Conservation (phyloP, 2,113 vertebrate species). For the Montifringilla adamsi region DNA sequence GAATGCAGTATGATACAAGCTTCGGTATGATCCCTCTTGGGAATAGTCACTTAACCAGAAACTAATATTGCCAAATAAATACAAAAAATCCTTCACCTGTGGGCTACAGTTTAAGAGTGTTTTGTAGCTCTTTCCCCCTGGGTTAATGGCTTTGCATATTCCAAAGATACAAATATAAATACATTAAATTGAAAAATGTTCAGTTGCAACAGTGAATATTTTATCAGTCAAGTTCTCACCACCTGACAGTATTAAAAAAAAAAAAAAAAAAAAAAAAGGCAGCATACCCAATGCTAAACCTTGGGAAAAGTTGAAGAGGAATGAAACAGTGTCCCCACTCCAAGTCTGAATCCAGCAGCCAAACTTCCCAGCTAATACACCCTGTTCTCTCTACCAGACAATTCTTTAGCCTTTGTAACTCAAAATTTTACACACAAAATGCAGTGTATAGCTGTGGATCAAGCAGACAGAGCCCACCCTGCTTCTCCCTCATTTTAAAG, state of each 20-base stretch:
- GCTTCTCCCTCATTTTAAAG: not conserved
- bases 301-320: not conserved
- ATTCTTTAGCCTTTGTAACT: not conserved
- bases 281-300: not conserved
- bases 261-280: not conserved
- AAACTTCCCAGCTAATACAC: not conserved
- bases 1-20: not conserved
- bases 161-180: not conserved
- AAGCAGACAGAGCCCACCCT: not conserved
- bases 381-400: not conserved
- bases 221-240: not conserved
- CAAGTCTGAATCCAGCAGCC: not conserved
- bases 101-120: not conserved
- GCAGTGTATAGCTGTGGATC: not conserved
- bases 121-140: not conserved
- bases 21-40: not conserved
- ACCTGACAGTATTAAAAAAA: not conserved
- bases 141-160: not conserved
- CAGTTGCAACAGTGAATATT: not conserved
- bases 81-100: not conserved
- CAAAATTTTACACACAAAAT: not conserved
- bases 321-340: not conserved
- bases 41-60: not conserved
- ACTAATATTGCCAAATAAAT: not conserved
- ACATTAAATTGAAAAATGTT: not conserved